Percentiles rank a stretch among this genome's conserved stretches.
Evolutionary conservation across 2,113 vertebrate species (phyloP).

Genomic region (Amphiprion percula): DNA sequence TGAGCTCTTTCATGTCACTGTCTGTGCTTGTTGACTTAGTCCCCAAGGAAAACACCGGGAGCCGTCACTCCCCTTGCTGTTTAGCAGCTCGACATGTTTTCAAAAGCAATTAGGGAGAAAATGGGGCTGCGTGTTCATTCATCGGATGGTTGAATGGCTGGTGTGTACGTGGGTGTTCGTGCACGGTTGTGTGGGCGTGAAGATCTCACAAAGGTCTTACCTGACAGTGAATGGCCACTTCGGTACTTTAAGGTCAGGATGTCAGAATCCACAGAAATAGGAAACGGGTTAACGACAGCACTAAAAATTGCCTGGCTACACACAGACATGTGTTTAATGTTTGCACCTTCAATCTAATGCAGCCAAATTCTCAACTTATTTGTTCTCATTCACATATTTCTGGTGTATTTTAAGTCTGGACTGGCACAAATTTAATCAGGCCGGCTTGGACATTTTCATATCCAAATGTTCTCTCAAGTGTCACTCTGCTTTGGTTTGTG

Average conservation of each 20-base stretch:
- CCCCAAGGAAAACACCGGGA: slow-evolving; percentile 71
- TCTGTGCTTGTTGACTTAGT: slow-evolving; percentile 81
- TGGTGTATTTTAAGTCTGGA: not conserved
- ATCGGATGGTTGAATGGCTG: slow-evolving; percentile 64
- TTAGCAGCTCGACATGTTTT: slow-evolving; percentile 78
- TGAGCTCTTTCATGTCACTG: slow-evolving; percentile 77
- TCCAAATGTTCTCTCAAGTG: not conserved
- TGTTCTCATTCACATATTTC: not conserved
- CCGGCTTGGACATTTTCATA: not conserved
- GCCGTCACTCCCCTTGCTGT: slow-evolving; percentile 76
- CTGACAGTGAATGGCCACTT: slow-evolving; percentile 17
- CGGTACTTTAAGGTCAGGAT: not conserved
- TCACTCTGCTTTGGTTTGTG: not conserved
- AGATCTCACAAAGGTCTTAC: slow-evolving; percentile 24
- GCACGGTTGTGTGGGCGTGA: slow-evolving; percentile 19
- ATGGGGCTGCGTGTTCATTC: slow-evolving; percentile 66
- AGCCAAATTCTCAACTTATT: too few species aligned
- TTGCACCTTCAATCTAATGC: not conserved
- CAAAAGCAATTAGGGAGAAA: slow-evolving; percentile 78
- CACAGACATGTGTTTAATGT: too few species aligned
- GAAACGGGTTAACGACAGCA: not conserved
- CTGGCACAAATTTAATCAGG: too few species aligned
- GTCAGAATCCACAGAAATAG: not conserved
- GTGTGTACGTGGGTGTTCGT: slow-evolving; percentile 4
- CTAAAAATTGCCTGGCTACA: too few species aligned